phyloP scores from a whole-genome alignment of 2,797 vertebrate species.

The Balearica regulorum region DNA sequence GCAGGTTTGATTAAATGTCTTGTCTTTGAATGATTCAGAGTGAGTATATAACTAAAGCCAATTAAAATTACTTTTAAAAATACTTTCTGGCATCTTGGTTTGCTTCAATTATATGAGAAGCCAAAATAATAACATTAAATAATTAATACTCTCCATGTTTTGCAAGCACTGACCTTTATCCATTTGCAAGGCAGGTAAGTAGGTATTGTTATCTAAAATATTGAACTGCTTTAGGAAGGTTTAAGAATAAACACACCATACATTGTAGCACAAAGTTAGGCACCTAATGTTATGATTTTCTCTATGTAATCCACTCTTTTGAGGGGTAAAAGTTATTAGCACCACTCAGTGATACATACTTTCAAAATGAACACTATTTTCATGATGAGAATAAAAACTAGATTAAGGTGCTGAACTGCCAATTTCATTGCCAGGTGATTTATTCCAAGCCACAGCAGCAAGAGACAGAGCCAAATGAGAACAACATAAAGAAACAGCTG shows the following conservation, averaged over 20 bases:
- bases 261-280: neutral
- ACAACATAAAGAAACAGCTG: neutral
- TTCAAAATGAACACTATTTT: neutral
- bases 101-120: neutral
- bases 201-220: neutral
- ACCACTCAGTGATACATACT: neutral
- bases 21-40: neutral
- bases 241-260: neutral
- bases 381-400: neutral
- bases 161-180: neutral
- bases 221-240: neutral
- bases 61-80: neutral
- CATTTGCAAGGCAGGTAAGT: neutral
- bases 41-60: neutral
- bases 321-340: neutral
- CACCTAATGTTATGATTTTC: neutral
- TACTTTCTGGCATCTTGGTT: fast-evolving
- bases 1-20: neutral
- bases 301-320: neutral
- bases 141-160: neutral
- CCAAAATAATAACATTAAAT: neutral
- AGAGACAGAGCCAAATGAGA: neutral
- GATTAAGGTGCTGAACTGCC: neutral
- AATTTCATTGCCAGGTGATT: neutral
- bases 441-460: neutral